Conservation (phyloP, 2,113 vertebrate genomes). For the Seriola aureovittata region DNA sequence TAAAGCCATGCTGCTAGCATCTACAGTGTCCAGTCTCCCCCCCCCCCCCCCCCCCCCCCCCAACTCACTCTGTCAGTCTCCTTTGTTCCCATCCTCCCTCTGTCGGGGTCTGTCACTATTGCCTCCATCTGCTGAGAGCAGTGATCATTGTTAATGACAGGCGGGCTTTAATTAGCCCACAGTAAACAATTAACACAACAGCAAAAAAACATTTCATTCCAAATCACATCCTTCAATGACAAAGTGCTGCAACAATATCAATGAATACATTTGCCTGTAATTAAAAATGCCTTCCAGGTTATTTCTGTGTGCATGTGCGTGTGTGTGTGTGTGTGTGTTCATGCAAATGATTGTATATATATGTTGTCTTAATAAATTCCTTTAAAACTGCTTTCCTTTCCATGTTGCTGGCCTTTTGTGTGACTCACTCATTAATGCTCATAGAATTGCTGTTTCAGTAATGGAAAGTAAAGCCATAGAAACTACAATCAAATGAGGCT, state of each 20-base stretch:
- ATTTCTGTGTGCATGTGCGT: slow-evolving; percentile 29
- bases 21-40: neutral
- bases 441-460: slow-evolving; percentile 68
- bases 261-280: slow-evolving; percentile 80
- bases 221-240: slow-evolving; percentile 78
- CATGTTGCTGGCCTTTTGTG: slow-evolving; percentile 57
- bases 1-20: neutral
- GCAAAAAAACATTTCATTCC: slow-evolving; percentile 75
- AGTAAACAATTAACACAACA: slow-evolving; percentile 84
- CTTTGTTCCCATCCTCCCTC: slow-evolving; percentile 56
- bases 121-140: slow-evolving; percentile 65
- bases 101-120: slow-evolving; percentile 50
- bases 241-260: slow-evolving; percentile 77
- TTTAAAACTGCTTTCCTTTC: slow-evolving; percentile 66
- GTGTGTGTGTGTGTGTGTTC: slow-evolving; percentile 25
- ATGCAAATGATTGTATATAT: slow-evolving; percentile 31
- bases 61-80: slow-evolving; percentile 14
- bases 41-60: neutral
- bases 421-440: slow-evolving; percentile 65
- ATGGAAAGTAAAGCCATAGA: slow-evolving; percentile 63
- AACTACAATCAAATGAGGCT: slow-evolving; percentile 54
- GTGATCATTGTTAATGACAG: slow-evolving; percentile 76
- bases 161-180: slow-evolving; percentile 80
- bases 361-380: slow-evolving; percentile 51
- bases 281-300: slow-evolving; percentile 78